Evolutionary conservation across 2,888 invertebrate species (phyloP).

Genomic region (Incurvaria masculella): DNA sequence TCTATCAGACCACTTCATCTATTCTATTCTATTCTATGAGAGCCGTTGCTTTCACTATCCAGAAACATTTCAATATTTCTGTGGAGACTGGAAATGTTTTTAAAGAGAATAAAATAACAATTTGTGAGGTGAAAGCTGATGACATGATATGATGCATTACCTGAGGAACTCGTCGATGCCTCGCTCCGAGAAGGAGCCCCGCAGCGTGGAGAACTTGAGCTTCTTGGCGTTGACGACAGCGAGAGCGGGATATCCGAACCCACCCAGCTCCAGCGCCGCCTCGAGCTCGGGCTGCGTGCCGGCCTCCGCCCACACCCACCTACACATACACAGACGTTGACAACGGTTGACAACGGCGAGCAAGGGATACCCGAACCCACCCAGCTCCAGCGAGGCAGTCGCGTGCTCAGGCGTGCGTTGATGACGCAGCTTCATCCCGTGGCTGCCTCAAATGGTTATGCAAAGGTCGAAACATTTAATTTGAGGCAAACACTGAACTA

Average conservation of each 20-base stretch:
- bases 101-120: no score
- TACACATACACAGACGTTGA: conserved; percentile 22
- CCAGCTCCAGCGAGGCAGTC: conserved; percentile 93
- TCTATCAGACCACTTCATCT: no score
- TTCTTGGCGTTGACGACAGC: conserved; percentile 96
- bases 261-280: conserved; percentile 90
- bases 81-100: no score
- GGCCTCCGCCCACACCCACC: conserved; percentile 96
- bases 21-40: no score
- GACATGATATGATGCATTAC: no score
- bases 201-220: conserved; percentile 90
- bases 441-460: neutral
- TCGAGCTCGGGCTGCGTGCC: conserved; percentile 82
- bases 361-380: conserved; percentile 98
- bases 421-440: no score
- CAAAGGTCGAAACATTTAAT: neutral
- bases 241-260: conserved; percentile 98
- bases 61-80: no score
- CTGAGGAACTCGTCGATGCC: conserved; percentile 95
- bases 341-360: conserved; percentile 97
- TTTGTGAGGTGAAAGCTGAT: no score
- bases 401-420: no score
- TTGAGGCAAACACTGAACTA: neutral
- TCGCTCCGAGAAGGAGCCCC: conserved; percentile 90
- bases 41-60: no score